phyloP scores from a whole-genome alignment of 2,888 invertebrate species.

The Liodrosophila aerea region DNA sequence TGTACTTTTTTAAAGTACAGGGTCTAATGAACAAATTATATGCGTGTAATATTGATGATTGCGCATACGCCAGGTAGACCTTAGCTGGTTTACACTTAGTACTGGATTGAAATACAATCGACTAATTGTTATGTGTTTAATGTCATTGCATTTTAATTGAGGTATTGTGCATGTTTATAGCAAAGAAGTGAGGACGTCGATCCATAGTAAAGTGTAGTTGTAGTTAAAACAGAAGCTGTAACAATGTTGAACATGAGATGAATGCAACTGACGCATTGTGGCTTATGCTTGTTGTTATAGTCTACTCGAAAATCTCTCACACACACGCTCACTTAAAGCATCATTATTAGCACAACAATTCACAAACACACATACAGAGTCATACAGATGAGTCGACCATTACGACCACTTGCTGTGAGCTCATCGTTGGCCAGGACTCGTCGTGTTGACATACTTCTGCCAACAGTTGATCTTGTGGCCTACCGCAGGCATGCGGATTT shows the following conservation, averaged over 20 bases:
- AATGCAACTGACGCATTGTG: constrained; percentile 46
- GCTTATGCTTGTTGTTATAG: constrained; percentile 59
- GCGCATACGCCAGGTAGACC: no score
- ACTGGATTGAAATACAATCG: constrained; percentile 31
- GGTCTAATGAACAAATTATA: no score
- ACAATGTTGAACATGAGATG: constrained; percentile 40
- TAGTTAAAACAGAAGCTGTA: constrained; percentile 3
- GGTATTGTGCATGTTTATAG: constrained; percentile 40
- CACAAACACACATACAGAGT: constrained; percentile 10
- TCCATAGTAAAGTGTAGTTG: neutral
- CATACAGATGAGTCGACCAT: constrained; percentile 51
- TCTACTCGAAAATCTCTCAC: constrained; percentile 40
- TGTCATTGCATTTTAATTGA: constrained; percentile 67
- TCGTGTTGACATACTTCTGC: constrained; percentile 79
- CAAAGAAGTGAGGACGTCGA: constrained; percentile 6
- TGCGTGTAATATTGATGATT: no score
- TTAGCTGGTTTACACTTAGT: neutral
- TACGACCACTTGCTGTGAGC: constrained; percentile 73
- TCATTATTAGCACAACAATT: constrained; percentile 73
- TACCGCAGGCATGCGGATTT: constrained; percentile 78
- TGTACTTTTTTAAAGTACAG: no score
- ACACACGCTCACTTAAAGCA: constrained; percentile 58
- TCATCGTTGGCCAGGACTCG: constrained; percentile 42
- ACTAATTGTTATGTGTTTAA: constrained; percentile 52
- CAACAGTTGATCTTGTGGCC: constrained; percentile 78